phyloP scores from a whole-genome alignment of 1,140 invertebrate species.

The Rhagoletis pomonella region DNA sequence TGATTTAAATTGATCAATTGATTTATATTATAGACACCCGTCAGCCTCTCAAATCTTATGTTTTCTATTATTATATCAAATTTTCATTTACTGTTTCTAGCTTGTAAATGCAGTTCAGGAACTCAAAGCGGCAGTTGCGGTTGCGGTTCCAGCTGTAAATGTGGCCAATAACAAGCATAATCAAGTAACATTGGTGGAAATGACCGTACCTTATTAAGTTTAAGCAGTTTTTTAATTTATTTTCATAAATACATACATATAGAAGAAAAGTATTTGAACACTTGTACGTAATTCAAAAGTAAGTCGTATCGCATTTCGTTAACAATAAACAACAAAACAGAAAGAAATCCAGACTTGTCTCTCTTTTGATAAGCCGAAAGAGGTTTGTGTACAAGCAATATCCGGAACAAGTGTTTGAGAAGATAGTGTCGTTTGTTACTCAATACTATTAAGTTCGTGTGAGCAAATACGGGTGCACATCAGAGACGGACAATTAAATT shows the following conservation, averaged over 20 bases:
- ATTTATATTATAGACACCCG: too few relatives aligned
- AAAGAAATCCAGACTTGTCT: not conserved
- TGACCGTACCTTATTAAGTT: slow-evolving; percentile 23
- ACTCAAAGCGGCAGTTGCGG: slow-evolving; percentile 23
- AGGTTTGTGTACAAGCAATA: too few relatives aligned
- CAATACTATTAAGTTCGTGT: too few relatives aligned
- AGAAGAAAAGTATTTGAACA: too few relatives aligned
- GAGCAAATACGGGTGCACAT: too few relatives aligned
- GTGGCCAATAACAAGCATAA: not conserved
- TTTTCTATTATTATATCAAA: not conserved
- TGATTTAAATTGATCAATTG: not conserved
- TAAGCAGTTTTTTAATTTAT: slow-evolving; percentile 11
- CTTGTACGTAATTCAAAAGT: not conserved
- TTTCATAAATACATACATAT: not conserved
- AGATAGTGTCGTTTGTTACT: too few relatives aligned
- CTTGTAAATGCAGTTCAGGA: slow-evolving; percentile 21
- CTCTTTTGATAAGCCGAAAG: too few relatives aligned
- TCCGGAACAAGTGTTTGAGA: too few relatives aligned
- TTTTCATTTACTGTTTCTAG: not conserved
- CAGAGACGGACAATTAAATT: too few relatives aligned
- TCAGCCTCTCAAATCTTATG: not conserved
- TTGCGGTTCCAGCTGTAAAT: slow-evolving; percentile 40
- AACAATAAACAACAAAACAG: slow-evolving; percentile 30
- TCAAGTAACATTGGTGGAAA: not conserved
- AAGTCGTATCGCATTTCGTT: not conserved